phyloP scores from a whole-genome alignment of 2,797 vertebrate genomes.

The Myotis vivesi region DNA sequence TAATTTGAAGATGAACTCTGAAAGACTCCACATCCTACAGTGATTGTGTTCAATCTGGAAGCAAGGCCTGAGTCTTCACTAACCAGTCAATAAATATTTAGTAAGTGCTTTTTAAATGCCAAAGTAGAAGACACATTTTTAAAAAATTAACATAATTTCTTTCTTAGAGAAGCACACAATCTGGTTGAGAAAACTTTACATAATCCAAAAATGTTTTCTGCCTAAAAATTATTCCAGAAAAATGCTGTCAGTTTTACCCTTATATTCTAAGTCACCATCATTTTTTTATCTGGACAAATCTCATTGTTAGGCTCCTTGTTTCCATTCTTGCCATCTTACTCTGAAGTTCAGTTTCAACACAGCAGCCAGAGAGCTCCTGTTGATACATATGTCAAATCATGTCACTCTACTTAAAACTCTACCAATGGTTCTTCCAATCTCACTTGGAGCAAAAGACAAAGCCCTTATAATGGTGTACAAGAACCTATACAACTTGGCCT shows the following conservation, averaged over 20 bases:
- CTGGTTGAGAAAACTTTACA: not conserved
- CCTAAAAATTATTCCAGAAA: slow-evolving; percentile 29
- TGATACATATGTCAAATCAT: not conserved
- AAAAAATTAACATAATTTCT: not conserved
- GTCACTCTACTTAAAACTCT: not conserved
- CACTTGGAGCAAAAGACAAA: not conserved
- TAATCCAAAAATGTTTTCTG: slow-evolving; percentile 28
- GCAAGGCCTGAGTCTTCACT: not conserved
- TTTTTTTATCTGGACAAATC: not conserved
- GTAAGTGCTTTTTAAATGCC: not conserved
- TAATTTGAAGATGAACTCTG: slow-evolving; percentile 27
- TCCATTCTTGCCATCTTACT: not conserved
- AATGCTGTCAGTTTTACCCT: not conserved
- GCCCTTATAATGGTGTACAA: not conserved
- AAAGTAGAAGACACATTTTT: not conserved
- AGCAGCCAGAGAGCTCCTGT: not conserved
- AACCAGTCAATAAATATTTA: slow-evolving; percentile 24
- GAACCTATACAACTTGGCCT: not conserved
- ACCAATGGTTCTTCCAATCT: not conserved
- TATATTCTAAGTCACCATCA: not conserved
- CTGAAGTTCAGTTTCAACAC: not conserved
- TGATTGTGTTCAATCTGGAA: not conserved
- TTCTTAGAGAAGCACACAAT: slow-evolving; percentile 8
- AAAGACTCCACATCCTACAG: not conserved
- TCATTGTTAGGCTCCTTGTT: not conserved